Conservation (phyloP, 1,140 invertebrate species). For the Drosophila serrata region DNA sequence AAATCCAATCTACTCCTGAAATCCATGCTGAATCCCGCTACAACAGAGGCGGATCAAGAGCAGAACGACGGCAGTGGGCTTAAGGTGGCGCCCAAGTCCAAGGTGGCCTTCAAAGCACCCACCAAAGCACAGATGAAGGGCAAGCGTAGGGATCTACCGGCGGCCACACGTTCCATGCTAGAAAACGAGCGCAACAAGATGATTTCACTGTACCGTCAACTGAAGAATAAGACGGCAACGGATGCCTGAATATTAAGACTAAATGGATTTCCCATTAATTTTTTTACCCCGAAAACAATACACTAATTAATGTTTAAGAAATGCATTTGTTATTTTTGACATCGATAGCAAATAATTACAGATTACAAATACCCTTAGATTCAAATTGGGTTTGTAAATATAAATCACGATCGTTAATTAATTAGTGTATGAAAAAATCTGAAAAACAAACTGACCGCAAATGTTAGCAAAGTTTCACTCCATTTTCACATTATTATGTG, state of each 20-base stretch:
- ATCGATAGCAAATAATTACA: background rate
- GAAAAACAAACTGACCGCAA: background rate
- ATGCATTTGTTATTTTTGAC: slow-evolving; percentile 5
- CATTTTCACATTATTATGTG: background rate
- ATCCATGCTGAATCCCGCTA: slow-evolving; percentile 45
- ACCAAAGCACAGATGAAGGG: slow-evolving; percentile 85
- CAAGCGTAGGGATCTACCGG: slow-evolving; percentile 87
- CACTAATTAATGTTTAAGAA: background rate
- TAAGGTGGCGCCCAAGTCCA: slow-evolving; percentile 11
- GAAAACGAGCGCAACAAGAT: slow-evolving; percentile 87
- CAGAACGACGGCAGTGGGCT: background rate
- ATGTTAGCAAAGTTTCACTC: background rate
- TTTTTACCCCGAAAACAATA: slow-evolving; percentile 3
- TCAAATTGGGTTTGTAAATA: background rate
- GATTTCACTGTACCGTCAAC: slow-evolving; percentile 87
- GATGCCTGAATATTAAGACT: slow-evolving; percentile 11
- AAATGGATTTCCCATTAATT: background rate
- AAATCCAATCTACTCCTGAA: slow-evolving; percentile 87
- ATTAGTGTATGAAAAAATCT: background rate
- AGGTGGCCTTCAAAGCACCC: slow-evolving; percentile 26
- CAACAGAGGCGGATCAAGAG: background rate
- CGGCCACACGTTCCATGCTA: slow-evolving; percentile 86
- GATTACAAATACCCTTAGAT: background rate
- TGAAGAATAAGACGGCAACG: slow-evolving; percentile 85
- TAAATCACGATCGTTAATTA: background rate